These are phyloP conservation scores for Zosterops lateralis DNA, from an alignment of 2,113 vertebrate genomes.

Conservation along the genomic window DNA sequence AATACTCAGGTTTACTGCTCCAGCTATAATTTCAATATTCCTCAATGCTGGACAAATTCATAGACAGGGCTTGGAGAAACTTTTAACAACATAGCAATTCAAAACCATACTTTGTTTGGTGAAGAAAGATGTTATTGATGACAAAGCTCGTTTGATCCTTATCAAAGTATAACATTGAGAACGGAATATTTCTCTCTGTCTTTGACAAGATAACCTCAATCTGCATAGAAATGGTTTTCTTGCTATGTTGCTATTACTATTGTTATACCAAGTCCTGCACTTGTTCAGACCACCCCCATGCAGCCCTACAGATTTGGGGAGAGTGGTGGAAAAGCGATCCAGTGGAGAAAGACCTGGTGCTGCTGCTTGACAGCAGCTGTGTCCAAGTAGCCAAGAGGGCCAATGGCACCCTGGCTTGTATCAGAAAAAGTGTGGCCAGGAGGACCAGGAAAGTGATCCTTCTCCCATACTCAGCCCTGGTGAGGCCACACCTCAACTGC, in stretches of 20 bases:
- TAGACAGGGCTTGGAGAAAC: neutral
- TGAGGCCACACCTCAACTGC: neutral
- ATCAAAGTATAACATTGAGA: neutral
- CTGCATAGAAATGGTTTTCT: neutral
- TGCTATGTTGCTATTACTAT: neutral
- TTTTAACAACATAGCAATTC: neutral
- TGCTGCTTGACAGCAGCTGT: neutral
- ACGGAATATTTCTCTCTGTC: neutral
- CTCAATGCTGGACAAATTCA: neutral
- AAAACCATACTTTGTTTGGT: neutral
- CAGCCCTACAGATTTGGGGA: rapidly evolving
- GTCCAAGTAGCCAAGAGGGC: rapidly evolving
- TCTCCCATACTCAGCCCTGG: rapidly evolving
- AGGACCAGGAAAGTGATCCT: neutral
- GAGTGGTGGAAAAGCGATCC: rapidly evolving
- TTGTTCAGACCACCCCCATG: neutral
- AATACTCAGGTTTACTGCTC: neutral
- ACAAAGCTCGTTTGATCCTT: neutral
- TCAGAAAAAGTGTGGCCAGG: neutral
- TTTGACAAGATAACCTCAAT: neutral
- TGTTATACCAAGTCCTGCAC: neutral
- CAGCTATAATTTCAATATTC: neutral
- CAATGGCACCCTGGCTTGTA: neutral
- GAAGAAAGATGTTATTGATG: neutral
- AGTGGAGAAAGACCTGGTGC: neutral